Percentiles rank a stretch among this genome's conserved stretches.
Conservation (phyloP, 2,797 vertebrate species). For the Tangara arthus region DNA sequence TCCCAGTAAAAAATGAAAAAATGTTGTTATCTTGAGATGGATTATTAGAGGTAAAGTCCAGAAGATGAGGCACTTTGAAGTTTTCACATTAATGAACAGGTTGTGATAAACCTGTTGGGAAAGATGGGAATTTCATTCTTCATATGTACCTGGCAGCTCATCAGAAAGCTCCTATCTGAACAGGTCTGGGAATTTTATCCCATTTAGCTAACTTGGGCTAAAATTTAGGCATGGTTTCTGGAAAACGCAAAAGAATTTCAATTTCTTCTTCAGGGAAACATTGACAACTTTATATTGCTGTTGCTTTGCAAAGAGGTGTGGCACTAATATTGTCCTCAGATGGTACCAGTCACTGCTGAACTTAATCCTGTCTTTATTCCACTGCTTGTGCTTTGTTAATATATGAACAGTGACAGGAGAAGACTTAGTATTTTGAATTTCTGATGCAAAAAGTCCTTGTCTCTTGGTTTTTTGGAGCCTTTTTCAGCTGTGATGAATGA, state of each 20-base stretch:
- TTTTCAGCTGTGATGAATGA: background rate
- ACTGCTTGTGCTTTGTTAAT: background rate
- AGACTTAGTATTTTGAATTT: background rate
- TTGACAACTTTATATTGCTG: background rate
- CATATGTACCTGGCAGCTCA: background rate
- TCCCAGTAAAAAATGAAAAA: background rate
- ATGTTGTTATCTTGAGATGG: background rate
- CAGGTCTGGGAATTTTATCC: background rate
- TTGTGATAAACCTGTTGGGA: background rate
- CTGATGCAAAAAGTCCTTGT: background rate
- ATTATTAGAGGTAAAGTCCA: background rate
- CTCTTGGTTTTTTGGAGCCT: background rate
- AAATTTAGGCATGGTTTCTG: background rate
- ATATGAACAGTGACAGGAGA: background rate
- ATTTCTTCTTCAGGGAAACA: background rate
- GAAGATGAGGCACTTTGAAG: background rate
- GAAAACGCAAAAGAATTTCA: background rate
- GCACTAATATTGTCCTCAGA: background rate
- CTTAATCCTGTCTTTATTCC: background rate
- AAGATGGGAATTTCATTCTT: background rate
- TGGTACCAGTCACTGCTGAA: background rate
- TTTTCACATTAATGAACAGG: background rate
- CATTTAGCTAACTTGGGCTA: background rate
- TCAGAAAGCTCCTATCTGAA: background rate
- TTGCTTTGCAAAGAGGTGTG: background rate